phyloP scores from a whole-genome alignment of 2,797 vertebrate species.

The Platyrinchus mystaceus region DNA sequence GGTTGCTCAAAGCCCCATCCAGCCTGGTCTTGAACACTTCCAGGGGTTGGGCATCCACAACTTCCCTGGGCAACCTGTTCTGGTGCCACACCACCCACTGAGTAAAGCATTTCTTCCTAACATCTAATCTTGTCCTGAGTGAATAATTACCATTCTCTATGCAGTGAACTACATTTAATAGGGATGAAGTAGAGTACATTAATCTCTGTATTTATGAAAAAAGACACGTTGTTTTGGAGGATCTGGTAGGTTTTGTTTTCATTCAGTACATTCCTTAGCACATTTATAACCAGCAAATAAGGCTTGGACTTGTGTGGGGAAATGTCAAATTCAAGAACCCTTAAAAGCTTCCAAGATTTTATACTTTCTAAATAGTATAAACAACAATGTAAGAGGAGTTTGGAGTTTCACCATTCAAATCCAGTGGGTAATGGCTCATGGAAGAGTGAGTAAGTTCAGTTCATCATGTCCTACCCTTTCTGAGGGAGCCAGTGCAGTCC shows the following conservation, averaged over 20 bases:
- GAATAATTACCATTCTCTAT: background rate
- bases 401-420: background rate
- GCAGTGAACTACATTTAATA: background rate
- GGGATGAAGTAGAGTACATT: background rate
- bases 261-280: background rate
- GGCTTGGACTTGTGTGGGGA: background rate
- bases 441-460: background rate
- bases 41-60: background rate
- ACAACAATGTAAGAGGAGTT: background rate
- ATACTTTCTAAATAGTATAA: background rate
- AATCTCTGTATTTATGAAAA: conserved; percentile 5
- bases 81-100: background rate
- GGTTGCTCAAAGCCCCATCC: background rate
- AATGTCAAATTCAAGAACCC: background rate
- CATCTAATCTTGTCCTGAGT: background rate
- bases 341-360: background rate
- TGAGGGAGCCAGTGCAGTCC: background rate
- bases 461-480: background rate
- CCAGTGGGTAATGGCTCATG: background rate
- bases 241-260: background rate
- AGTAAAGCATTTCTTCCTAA: background rate
- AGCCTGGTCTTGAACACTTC: background rate
- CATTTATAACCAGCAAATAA: background rate
- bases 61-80: background rate
- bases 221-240: background rate